These are phyloP conservation scores for Lasiommata megera DNA, from an alignment of 2,888 invertebrate genomes.

Conservation along the genomic window DNA sequence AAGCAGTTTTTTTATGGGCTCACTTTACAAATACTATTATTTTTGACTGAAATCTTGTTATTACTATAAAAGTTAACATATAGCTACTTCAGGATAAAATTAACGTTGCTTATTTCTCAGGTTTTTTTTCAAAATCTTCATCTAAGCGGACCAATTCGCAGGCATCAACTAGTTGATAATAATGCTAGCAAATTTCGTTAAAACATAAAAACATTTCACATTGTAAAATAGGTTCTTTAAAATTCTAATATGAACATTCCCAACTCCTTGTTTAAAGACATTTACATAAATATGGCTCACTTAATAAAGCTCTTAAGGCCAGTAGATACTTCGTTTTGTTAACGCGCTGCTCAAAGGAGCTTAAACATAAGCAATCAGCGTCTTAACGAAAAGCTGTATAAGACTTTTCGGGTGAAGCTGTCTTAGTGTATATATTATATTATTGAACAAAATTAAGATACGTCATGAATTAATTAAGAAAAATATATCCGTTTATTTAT, in stretches of 20 bases:
- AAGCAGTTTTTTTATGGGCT: no score
- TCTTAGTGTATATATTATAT: background rate
- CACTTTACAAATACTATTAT: no score
- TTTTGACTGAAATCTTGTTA: no score
- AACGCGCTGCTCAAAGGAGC: slow-evolving; percentile 2
- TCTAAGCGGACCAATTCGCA: no score
- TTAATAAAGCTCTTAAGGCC: slow-evolving; percentile 6
- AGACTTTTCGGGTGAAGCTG: background rate
- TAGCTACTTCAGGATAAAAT: no score
- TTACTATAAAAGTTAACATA: no score
- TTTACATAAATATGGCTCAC: slow-evolving; percentile 7
- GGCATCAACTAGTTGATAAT: no score
- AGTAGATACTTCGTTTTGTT: slow-evolving; percentile 4
- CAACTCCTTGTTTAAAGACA: slow-evolving; percentile 6
- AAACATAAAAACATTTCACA: no score
- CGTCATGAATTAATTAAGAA: background rate
- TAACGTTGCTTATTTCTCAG: no score
- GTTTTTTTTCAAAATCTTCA: no score
- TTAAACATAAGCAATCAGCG: slow-evolving; percentile 3
- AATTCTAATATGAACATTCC: background rate
- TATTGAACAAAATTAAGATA: background rate
- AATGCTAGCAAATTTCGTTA: no score
- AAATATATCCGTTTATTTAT: background rate
- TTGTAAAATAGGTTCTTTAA: background rate
- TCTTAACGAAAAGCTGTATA: background rate